Base-by-base conservation (phyloP, 2,113 vertebrate genomes). In the Vulpes ferrilata region DNA sequence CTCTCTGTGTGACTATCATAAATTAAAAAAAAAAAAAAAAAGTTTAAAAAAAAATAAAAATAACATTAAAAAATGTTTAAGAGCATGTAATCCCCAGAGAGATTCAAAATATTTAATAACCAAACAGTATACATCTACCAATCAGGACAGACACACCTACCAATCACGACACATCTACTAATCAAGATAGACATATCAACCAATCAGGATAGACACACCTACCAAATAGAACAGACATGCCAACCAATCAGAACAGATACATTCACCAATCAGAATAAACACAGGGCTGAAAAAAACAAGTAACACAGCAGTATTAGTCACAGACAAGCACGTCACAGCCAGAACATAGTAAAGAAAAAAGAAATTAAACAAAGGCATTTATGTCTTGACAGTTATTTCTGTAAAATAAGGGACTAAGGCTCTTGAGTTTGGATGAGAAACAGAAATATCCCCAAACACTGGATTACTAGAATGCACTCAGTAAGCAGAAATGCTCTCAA, bases 51-150 rank as follows among this genome's bases (percentile, higher is more conserved):
- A 35, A 35, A 35, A 35, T 43, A 43, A 43, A 43, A 43, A 43
- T 43, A 43, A 43, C 43, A 43, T 43, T 43, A 43, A 43, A 95
- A 93, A 90, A 85, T 73, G 32, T 57, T 95, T 89, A 93, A 62
- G 84, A 81, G 22, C 74, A 81, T 55, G 4, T 74, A 96, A 82
- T 59, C 20, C 51, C 51, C 71, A 86, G 30, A 30, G 53, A 93
- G 25, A 97, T 35, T 91, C 55, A 96, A 97, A 89, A 95, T 59
- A 87, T 25, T 95, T 83, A 92, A 80, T 60, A 89, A 95, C 10
- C 76, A 81, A 96, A 79, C 23, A 88, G 62, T 38, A 86, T 9
- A 67, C 30, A 74, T 13, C 27, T 55, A 65, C 35, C 57, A 79
- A 82, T 51, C 79, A 67, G 62, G 78, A 85, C 0, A 78, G 25